Conservation (phyloP, 2,888 invertebrate species). For the Erebia palarica region DNA sequence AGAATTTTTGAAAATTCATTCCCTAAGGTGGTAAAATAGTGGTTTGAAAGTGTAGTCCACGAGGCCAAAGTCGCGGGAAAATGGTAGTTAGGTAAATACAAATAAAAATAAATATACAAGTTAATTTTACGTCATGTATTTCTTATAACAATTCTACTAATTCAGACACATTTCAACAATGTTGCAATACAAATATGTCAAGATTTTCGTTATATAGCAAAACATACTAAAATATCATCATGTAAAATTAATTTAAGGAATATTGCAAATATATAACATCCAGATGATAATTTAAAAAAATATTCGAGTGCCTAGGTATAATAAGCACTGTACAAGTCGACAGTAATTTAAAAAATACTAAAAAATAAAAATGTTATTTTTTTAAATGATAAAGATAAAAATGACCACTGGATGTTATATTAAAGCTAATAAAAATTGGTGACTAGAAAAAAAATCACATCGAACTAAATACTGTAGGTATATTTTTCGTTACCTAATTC, state of each 20-base stretch:
- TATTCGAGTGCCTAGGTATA: not conserved
- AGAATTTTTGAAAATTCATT: too few species aligned
- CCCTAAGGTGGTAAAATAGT: too few species aligned
- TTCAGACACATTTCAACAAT: slow-evolving; percentile 61
- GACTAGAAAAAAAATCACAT: slow-evolving; percentile 58
- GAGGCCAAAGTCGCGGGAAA: too few species aligned
- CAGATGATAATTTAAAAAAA: slow-evolving; percentile 9
- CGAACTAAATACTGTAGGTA: slow-evolving; percentile 32
- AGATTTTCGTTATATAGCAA: slow-evolving; percentile 46
- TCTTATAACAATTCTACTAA: slow-evolving; percentile 56
- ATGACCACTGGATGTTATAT: slow-evolving; percentile 24
- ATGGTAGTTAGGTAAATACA: too few species aligned
- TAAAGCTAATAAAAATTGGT: slow-evolving; percentile 37
- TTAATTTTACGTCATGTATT: slow-evolving; percentile 45
- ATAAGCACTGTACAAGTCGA: not conserved
- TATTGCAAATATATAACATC: slow-evolving; percentile 30
- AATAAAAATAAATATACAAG: slow-evolving; percentile 19
- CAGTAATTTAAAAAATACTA: not conserved
- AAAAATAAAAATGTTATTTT: not conserved
- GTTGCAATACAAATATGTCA: slow-evolving; percentile 47
- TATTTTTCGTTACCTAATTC: slow-evolving; percentile 27
- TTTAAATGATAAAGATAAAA: slow-evolving; percentile 1
- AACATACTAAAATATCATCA: slow-evolving; percentile 46
- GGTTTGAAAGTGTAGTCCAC: too few species aligned
- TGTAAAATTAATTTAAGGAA: slow-evolving; percentile 45